Evolutionary conservation across 2,797 vertebrate genomes (phyloP).

Genomic region (Sandelia bainsii): DNA sequence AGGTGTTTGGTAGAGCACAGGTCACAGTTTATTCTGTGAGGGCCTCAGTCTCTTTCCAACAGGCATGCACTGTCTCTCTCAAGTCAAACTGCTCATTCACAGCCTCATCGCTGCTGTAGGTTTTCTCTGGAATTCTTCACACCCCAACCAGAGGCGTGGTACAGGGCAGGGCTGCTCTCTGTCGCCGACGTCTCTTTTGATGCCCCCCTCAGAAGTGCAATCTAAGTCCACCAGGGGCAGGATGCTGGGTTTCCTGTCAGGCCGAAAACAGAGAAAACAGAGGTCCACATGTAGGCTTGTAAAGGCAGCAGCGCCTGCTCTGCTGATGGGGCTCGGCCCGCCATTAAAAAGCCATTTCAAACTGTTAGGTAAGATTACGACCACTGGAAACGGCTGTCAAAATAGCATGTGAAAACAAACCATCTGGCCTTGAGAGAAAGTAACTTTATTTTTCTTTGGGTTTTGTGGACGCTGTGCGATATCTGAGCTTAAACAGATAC

Average conservation of each 20-base stretch:
- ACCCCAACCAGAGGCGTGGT: constrained; percentile 60
- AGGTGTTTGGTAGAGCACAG: constrained; percentile 54
- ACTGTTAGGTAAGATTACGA: constrained; percentile 57
- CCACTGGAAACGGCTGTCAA: constrained; percentile 75
- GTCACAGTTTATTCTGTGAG: constrained; percentile 33
- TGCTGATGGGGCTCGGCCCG: constrained; percentile 28
- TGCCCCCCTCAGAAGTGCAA: constrained; percentile 56
- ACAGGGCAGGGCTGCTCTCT: constrained; percentile 49
- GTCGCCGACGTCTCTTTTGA: constrained; percentile 56
- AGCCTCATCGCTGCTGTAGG: constrained; percentile 49
- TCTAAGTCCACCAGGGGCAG: constrained; percentile 60
- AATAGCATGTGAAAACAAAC: constrained; percentile 75
- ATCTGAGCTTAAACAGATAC: constrained; percentile 51
- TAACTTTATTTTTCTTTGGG: constrained; percentile 66
- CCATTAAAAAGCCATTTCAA: constrained; percentile 70
- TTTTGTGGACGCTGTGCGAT: constrained; percentile 46
- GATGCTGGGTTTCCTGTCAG: constrained; percentile 75
- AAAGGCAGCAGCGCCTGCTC: constrained; percentile 44
- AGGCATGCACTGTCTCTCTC: constrained; percentile 47
- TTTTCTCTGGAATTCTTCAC: constrained; percentile 69
- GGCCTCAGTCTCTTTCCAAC: constrained; percentile 42
- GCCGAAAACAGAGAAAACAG: constrained; percentile 50
- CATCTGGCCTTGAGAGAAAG: constrained; percentile 44
- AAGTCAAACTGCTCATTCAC: constrained; percentile 56
- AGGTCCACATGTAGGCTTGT: constrained; percentile 57